Conservation (phyloP, 2,113 vertebrate species). For the Amphiprion percula region DNA sequence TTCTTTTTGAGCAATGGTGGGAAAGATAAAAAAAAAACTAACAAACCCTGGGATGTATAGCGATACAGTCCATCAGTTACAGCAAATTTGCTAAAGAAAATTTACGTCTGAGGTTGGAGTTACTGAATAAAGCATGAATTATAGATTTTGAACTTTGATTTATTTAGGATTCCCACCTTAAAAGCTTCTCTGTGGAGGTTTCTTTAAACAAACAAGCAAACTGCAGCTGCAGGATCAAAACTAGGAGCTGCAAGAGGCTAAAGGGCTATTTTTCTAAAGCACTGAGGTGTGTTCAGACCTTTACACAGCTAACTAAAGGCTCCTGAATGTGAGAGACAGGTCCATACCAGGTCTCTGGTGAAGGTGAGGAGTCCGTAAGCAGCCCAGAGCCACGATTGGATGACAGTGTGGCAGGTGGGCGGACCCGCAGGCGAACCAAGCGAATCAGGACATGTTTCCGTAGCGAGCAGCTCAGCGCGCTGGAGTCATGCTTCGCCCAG, state of each 20-base stretch:
- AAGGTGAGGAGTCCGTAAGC: slow-evolving; percentile 80
- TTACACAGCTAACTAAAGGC: neutral
- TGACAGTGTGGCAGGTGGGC: slow-evolving; percentile 28
- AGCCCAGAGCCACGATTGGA: slow-evolving; percentile 75
- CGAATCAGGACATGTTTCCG: slow-evolving; percentile 84
- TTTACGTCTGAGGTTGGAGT: too few species aligned
- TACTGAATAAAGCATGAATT: too few species aligned
- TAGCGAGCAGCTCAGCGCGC: slow-evolving; percentile 80
- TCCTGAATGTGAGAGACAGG: neutral
- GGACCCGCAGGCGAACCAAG: slow-evolving; percentile 65
- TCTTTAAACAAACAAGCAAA: too few species aligned
- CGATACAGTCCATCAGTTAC: too few species aligned
- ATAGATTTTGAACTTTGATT: too few species aligned
- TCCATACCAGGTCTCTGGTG: slow-evolving; percentile 48
- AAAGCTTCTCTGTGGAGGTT: too few species aligned
- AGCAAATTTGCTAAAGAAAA: too few species aligned
- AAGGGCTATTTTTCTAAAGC: neutral
- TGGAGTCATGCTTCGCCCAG: slow-evolving; percentile 82
- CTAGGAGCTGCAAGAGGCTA: neutral
- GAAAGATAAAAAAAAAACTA: too few species aligned
- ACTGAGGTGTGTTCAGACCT: too few species aligned
- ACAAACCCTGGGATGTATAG: too few species aligned
- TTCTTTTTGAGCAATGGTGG: too few species aligned
- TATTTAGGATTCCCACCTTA: too few species aligned
- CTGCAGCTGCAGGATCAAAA: neutral